A percentile compares a stretch with the other conserved stretches of the same genome.
Conservation (phyloP, 2,888 invertebrate genomes). For the Papilio elwesi region DNA sequence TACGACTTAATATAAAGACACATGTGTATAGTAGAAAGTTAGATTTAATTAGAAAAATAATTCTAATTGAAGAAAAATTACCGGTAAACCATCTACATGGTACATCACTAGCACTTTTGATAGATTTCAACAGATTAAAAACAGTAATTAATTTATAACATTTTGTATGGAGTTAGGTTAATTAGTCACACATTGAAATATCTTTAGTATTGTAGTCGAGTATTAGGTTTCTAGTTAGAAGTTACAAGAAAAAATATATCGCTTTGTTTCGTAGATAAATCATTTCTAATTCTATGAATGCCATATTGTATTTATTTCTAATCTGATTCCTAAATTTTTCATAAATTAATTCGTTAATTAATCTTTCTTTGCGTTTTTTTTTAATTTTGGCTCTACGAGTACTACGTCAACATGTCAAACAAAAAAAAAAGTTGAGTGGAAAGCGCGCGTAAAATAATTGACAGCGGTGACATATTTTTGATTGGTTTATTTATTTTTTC, state of each 20-base stretch:
- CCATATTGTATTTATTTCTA: no score
- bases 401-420: background rate
- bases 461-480: background rate
- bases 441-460: conserved; percentile 1
- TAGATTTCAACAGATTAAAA: background rate
- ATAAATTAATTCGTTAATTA: background rate
- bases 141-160: background rate
- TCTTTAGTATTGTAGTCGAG: background rate
- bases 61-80: background rate
- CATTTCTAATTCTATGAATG: background rate
- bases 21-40: background rate
- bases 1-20: conserved; percentile 4
- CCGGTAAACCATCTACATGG: background rate
- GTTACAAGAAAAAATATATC: background rate
- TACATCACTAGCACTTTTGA: background rate
- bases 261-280: background rate
- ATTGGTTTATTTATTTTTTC: background rate
- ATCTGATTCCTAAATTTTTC: background rate
- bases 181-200: background rate
- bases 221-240: conserved; percentile 1
- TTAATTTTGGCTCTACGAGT: conserved; percentile 1
- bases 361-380: background rate
- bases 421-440: conserved; percentile 10
- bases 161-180: background rate
- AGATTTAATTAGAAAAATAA: background rate